These are phyloP conservation scores for Parazoanthus atlanticus DNA, from an alignment of 92 coral and sea anemone species.

Conservation along the genomic window DNA sequence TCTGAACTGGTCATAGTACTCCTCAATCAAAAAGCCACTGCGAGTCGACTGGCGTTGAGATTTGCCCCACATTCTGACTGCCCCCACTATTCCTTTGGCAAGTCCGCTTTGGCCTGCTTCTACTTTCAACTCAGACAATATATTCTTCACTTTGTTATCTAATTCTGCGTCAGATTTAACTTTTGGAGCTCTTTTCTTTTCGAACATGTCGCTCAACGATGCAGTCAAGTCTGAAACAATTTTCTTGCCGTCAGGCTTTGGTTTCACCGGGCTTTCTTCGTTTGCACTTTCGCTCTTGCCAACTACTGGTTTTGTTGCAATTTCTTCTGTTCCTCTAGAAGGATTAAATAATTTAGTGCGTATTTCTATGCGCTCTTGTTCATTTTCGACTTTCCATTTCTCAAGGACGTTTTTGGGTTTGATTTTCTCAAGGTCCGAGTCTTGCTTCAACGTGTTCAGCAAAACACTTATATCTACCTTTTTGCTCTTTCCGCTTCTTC, in stretches of 20 bases:
- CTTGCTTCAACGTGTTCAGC: slow-evolving; percentile 24
- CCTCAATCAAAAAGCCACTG: slow-evolving; percentile 34
- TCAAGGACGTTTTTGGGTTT: slow-evolving; percentile 32
- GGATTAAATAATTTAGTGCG: slow-evolving; percentile 25
- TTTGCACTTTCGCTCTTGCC: slow-evolving; percentile 1
- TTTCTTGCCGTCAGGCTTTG: slow-evolving; percentile 27
- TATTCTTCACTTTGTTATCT: slow-evolving; percentile 61
- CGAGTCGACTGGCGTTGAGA: slow-evolving; percentile 39
- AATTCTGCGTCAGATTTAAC: slow-evolving; percentile 56
- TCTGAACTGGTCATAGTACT: slow-evolving; percentile 44
- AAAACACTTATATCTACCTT: slow-evolving; percentile 16
- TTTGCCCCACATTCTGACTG: slow-evolving; percentile 79
- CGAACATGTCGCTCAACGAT: slow-evolving; percentile 6
- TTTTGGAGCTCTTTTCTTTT: slow-evolving; percentile 22
- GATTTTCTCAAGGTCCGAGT: slow-evolving; percentile 9
- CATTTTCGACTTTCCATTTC: slow-evolving; percentile 35
- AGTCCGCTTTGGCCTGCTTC: slow-evolving; percentile 66
- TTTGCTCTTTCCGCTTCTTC: slow-evolving; percentile 3
- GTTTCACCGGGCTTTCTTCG: not conserved
- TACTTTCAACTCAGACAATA: slow-evolving; percentile 67
- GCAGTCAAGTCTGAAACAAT: slow-evolving; percentile 13
- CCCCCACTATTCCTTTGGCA: slow-evolving; percentile 72
- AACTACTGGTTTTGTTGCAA: not conserved
- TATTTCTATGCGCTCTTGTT: slow-evolving; percentile 34
- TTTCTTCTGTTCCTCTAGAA: slow-evolving; percentile 13